These are phyloP conservation scores for Caenorhabditis sinica DNA, from an alignment of 2,888 invertebrate genomes.

Conservation along the genomic window DNA sequence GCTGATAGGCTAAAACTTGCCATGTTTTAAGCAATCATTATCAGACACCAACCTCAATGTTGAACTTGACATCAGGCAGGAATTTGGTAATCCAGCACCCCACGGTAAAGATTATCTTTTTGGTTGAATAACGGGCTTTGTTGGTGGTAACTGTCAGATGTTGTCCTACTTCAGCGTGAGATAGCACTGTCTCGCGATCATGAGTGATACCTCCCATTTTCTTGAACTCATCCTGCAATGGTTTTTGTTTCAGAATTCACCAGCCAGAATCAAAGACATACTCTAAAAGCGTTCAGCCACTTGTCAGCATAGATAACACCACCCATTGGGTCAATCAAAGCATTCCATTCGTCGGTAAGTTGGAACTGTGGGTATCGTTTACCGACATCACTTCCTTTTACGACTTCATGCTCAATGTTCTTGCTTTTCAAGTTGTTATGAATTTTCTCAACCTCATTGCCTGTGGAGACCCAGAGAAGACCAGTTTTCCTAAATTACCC, in stretches of 20 bases:
- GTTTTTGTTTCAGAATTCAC: neutral
- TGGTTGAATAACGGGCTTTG: conserved; percentile 65
- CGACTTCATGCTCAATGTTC: conserved; percentile 67
- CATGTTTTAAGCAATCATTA: neutral
- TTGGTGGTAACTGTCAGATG: conserved; percentile 32
- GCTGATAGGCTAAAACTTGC: conserved; percentile 57
- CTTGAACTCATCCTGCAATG: conserved; percentile 69
- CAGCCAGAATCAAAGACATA: neutral
- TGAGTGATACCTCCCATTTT: conserved; percentile 64
- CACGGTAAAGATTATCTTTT: conserved; percentile 77
- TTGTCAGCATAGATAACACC: conserved; percentile 76
- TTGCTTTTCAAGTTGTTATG: conserved; percentile 60
- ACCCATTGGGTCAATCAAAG: conserved; percentile 73
- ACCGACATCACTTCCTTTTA: conserved; percentile 63
- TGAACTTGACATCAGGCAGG: conserved; percentile 69
- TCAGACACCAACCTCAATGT: conserved; percentile 63
- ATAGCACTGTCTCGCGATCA: conserved; percentile 58
- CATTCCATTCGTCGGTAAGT: conserved; percentile 68
- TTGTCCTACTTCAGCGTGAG: conserved; percentile 33
- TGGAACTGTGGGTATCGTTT: conserved; percentile 70
- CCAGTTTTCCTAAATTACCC: conserved; percentile 70
- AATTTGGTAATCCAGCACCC: conserved; percentile 80
- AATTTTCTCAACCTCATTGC: conserved; percentile 59
- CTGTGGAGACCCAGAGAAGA: conserved; percentile 70
- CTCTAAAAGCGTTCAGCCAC: conserved; percentile 73